Percentiles rank a stretch among this genome's conserved stretches.
Conservation (phyloP, 2,797 vertebrate genomes). For the Falco berigora region DNA sequence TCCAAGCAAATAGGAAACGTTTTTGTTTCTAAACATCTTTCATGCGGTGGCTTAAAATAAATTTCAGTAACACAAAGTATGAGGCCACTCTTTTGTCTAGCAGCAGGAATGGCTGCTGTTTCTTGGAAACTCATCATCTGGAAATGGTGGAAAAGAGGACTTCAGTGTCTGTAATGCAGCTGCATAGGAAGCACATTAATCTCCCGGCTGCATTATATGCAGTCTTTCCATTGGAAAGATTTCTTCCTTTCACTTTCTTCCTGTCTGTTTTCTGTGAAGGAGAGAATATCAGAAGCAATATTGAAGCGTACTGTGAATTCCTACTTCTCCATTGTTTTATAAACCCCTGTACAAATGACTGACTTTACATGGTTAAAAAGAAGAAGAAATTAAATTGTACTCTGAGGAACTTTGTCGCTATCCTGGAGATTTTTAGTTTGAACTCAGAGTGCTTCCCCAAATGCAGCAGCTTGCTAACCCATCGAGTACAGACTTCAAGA, state of each 20-base stretch:
- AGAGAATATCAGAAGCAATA: background rate
- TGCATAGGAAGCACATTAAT: background rate
- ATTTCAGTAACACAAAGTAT: background rate
- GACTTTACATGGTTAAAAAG: background rate
- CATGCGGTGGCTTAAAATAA: background rate
- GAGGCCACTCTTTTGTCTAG: background rate
- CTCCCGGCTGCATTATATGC: background rate
- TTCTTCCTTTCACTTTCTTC: background rate
- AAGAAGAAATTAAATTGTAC: background rate
- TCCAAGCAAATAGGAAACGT: background rate
- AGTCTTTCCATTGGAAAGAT: background rate
- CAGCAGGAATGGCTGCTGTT: background rate
- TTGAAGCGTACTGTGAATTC: background rate
- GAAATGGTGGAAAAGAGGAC: background rate
- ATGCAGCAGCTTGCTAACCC: background rate
- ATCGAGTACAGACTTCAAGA: background rate
- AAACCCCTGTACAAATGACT: background rate
- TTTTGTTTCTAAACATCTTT: background rate
- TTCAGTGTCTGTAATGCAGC: background rate
- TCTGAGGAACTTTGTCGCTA: background rate
- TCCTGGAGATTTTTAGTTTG: background rate
- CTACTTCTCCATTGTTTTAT: background rate
- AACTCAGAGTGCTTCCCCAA: background rate
- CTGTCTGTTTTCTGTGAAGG: background rate
- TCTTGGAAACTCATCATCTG: background rate